Base-by-base conservation (phyloP, 2,888 invertebrate species). In the Drosophila anceps region DNA sequence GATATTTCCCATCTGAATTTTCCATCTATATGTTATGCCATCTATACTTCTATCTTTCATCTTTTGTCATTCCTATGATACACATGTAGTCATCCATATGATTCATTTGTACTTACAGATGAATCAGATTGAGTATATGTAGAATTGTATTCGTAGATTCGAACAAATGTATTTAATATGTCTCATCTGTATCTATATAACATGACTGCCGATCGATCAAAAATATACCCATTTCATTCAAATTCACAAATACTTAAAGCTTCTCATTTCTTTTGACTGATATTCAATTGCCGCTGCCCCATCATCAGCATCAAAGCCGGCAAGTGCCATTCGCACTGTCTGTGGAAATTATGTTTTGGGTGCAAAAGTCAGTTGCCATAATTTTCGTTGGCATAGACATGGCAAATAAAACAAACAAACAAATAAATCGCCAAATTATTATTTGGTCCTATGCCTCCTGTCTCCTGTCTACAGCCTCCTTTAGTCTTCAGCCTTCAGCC, bases 351-450 rank as follows among this genome's bases (percentile, higher is more conserved):
- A 77, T 82, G 69, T 29, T 69, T 68, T 65, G 73, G 66, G 77
- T 76, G 74, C 84, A 82, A 77, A 79, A 81, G 83, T 76, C 81
- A 76, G 70, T 57, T 57, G 79, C 88, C 81, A 87, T 87, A 84
- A 84, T 85, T 84, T 81, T 70, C 69, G 70, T 20, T 73, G 76
- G 82, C 87, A 65, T 84, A 87, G 84, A 84, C 87, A 80, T 73
- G 72, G 69, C 81, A 68, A 72, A 86, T 80, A 79, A 82, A 81
- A 67, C 88, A 88, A 84, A 88, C 84, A 84, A 84, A 84, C 84
- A 88, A 85, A 84, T 84, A 84, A 84, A 84, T 84, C 84, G 88
- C 84, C 83, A 83, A 72, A 85, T 84, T 85, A 84, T 88, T 81
- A 84, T 85, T 85, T 76, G 60, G 58, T 57, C 54, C 62, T 43